These are phyloP conservation scores for Eufriesea mexicana DNA, from an alignment of 1,140 invertebrate species.

Conservation along the genomic window DNA sequence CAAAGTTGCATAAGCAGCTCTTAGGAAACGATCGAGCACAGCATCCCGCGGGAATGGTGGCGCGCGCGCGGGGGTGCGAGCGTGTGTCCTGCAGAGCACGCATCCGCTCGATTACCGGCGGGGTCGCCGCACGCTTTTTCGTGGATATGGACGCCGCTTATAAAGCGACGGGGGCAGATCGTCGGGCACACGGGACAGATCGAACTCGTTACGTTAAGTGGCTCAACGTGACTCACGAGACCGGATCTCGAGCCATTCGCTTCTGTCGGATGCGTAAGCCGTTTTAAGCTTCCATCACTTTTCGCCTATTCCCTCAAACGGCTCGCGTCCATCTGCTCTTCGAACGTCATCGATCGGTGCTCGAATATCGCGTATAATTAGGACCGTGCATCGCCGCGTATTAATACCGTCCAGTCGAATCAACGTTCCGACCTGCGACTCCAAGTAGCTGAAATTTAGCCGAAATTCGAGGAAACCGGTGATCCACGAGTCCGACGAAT, in stretches of 20 bases:
- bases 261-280: conserved; percentile 17
- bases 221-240: conserved; percentile 66
- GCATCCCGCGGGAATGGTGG: conserved; percentile 73
- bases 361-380: not conserved
- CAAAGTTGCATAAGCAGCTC: conserved; percentile 81
- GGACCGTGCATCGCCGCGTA: not conserved
- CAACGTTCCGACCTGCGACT: not conserved
- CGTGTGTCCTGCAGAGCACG: conserved; percentile 73
- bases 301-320: not conserved
- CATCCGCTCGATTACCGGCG: conserved; percentile 76
- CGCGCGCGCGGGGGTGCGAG: not conserved
- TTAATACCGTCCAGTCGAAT: not conserved
- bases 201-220: conserved; percentile 66
- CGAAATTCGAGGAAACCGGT: not conserved
- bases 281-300: not conserved
- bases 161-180: conserved; percentile 57
- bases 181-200: conserved; percentile 56
- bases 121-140: conserved; percentile 50
- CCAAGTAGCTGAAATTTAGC: not conserved
- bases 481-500: not conserved
- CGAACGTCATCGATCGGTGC: not conserved
- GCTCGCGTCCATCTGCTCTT: no score
- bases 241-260: not conserved
- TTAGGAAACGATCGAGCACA: conserved; percentile 80
- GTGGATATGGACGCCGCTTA: conserved; percentile 51